Evolutionary conservation across 1,140 invertebrate genomes (phyloP).

Genomic region (Drosophila tropicalis): DNA sequence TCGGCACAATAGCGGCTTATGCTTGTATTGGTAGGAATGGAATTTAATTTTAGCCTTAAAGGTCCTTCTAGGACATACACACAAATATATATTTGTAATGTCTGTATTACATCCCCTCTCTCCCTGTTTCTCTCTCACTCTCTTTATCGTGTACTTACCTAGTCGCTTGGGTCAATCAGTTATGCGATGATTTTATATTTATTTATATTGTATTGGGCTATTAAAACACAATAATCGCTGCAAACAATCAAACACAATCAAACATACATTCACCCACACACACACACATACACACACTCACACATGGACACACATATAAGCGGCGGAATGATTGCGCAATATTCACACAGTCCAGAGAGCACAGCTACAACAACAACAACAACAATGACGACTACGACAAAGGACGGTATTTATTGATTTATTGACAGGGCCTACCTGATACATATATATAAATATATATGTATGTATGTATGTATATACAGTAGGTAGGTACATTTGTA

Average conservation of each 20-base stretch:
- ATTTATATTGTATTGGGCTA: constrained; percentile 57
- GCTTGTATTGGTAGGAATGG: constrained; percentile 28
- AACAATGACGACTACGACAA: constrained; percentile 55
- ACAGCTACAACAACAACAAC: constrained; percentile 33
- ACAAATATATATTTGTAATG: constrained; percentile 36
- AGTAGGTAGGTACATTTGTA: background rate
- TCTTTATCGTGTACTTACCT: background rate
- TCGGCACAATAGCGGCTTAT: background rate
- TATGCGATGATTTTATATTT: constrained; percentile 44
- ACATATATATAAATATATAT: background rate
- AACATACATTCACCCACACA: constrained; percentile 28
- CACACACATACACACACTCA: constrained; percentile 19
- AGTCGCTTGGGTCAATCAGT: background rate
- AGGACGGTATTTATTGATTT: constrained; percentile 68
- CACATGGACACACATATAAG: constrained; percentile 17
- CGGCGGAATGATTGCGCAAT: constrained; percentile 64
- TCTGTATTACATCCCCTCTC: constrained; percentile 20
- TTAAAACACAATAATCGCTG: constrained; percentile 61
- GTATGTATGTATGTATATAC: background rate
- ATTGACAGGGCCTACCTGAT: constrained; percentile 49
- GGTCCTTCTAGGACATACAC: constrained; percentile 15
- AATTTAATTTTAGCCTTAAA: constrained; percentile 50
- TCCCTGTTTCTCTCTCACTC: background rate
- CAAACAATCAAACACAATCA: constrained; percentile 53
- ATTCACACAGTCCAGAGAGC: constrained; percentile 64